phyloP scores from a whole-genome alignment of 2,888 invertebrate species.

The Drosophila mimetica region DNA sequence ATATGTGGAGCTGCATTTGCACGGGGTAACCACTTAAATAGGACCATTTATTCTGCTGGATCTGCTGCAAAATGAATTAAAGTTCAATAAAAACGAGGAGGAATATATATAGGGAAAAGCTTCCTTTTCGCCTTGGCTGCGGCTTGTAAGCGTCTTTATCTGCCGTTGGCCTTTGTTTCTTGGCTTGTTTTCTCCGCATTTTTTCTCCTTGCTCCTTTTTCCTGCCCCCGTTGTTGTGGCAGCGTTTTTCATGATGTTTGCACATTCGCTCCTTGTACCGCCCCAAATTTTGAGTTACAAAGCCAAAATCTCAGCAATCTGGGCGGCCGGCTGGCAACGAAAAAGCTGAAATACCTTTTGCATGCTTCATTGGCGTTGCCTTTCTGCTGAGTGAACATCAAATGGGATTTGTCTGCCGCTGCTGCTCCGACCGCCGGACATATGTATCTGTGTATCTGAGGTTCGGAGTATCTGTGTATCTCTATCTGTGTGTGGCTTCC shows the following conservation, averaged over 20 bases:
- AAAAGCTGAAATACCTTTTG: conserved; percentile 76
- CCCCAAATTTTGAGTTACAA: conserved; percentile 72
- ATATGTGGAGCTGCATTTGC: conserved; percentile 45
- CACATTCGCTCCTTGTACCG: conserved; percentile 68
- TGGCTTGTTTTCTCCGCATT: conserved; percentile 8
- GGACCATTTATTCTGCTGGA: conserved; percentile 62
- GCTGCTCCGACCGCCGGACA: conserved; percentile 58
- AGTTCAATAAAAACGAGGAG: conserved; percentile 64
- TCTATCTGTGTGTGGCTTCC: conserved; percentile 42
- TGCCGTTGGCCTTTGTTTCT: conserved; percentile 52
- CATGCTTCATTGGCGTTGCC: conserved; percentile 79
- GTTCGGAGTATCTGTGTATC: neutral
- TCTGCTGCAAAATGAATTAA: conserved; percentile 61
- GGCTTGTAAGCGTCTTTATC: conserved; percentile 49
- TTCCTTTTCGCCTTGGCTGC: conserved; percentile 25
- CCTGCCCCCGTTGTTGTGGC: conserved; percentile 24
- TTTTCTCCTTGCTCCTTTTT: neutral
- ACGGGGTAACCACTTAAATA: conserved; percentile 58
- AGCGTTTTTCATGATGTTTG: conserved; percentile 74
- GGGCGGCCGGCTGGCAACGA: conserved; percentile 50
- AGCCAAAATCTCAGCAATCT: conserved; percentile 73
- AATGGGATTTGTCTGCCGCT: conserved; percentile 73
- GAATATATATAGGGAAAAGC: conserved; percentile 32
- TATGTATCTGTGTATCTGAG: conserved; percentile 35
- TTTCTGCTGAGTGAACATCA: conserved; percentile 80